Evolutionary conservation across 92 coral and sea anemone species (phyloP).

Genomic region (Parazoanthus darwini): DNA sequence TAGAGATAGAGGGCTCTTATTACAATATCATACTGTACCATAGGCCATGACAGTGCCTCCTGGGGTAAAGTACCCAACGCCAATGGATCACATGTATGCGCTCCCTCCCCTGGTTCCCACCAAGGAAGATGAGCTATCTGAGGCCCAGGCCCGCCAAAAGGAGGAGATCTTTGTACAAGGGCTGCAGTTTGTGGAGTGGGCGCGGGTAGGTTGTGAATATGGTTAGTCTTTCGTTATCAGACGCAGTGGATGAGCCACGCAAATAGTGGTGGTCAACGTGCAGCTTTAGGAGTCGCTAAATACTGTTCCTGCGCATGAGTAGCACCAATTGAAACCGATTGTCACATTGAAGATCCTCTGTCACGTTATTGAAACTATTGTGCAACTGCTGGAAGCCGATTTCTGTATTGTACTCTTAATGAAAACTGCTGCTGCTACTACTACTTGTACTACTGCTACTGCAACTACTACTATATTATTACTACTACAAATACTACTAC

Average conservation of each 20-base stretch:
- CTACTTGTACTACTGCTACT: no score
- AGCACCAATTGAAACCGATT: background rate
- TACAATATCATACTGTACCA: background rate
- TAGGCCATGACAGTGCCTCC: constrained; percentile 18
- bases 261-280: background rate
- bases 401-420: no score
- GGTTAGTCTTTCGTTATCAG: background rate
- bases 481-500: no score
- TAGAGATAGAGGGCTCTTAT: background rate
- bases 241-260: background rate
- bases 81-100: background rate
- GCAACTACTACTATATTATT: no score
- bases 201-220: constrained; percentile 39
- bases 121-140: constrained; percentile 1
- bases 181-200: constrained; percentile 53
- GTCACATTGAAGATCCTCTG: background rate
- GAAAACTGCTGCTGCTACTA: no score
- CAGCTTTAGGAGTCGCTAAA: no score
- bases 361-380: background rate
- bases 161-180: constrained; percentile 48
- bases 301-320: no score
- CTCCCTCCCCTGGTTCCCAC: background rate
- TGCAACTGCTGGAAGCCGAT: no score
- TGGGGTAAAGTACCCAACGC: background rate
- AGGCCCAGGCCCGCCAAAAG: background rate